These are phyloP conservation scores for Operophtera brumata DNA, from an alignment of 2,888 invertebrate genomes.

Conservation along the genomic window DNA sequence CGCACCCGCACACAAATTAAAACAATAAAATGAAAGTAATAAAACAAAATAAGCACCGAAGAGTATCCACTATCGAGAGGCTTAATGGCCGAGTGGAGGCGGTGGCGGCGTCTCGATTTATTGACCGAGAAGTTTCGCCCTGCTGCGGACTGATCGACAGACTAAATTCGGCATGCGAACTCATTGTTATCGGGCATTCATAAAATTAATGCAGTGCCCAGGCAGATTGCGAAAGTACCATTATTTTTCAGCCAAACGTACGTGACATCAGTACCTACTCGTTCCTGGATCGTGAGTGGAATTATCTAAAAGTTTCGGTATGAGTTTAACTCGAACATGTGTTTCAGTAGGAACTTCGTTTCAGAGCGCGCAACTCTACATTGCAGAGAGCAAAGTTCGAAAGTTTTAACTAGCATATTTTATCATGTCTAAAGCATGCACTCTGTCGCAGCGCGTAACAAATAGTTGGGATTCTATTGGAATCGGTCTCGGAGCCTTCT, in stretches of 20 bases:
- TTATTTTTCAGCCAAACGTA: neutral
- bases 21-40: constrained; percentile 80
- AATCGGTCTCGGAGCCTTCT: constrained; percentile 31
- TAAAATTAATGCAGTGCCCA: constrained; percentile 4
- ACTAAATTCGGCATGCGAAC: constrained; percentile 40
- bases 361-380: constrained; percentile 20
- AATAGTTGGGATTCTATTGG: constrained; percentile 31
- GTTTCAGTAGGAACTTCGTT: constrained; percentile 16
- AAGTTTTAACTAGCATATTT: constrained; percentile 33
- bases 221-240: neutral
- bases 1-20: constrained; percentile 79
- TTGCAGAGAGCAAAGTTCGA: constrained; percentile 20
- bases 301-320: constrained; percentile 18
- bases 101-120: constrained; percentile 63
- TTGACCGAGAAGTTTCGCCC: constrained; percentile 54
- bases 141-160: constrained; percentile 36
- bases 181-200: constrained; percentile 21
- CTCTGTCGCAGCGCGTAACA: constrained; percentile 30
- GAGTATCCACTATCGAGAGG: constrained; percentile 71
- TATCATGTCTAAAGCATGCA: constrained; percentile 29
- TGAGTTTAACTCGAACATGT: constrained; percentile 24
- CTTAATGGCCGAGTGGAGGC: constrained; percentile 76
- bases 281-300: constrained; percentile 15
- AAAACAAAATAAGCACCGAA: constrained; percentile 75
- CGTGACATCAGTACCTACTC: neutral